Evolutionary conservation across 2,888 invertebrate species (phyloP), one percentile per base, ranked within the genome.

Genomic region (Acleris laterana): DNA sequence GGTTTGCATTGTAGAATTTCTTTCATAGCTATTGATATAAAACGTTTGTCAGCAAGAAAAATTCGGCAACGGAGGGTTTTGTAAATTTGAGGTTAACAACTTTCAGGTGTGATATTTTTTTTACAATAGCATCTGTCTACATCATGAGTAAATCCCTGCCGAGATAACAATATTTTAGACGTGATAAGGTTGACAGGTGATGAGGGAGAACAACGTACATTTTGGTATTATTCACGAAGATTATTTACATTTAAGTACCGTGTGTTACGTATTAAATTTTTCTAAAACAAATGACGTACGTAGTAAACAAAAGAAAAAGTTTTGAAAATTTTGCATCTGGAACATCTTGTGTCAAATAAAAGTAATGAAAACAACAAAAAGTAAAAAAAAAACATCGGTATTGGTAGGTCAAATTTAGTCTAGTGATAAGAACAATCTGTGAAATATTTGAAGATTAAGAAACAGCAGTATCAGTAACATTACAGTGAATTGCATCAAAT

Each of bases 161-260:
- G 38, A 51, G 61, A 61, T 61, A 61, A 63, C 17, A 16, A 28
- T 20, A 1, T 52, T 53, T 19, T 38, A 53, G 38, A 53, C 28
- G 17, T 28, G 58, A 63, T 63, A 63, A 52, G 52, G 20, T 3
- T 44, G 63, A 57, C 63, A 63, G 16, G 25, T 22, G 56, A n/a
- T n/a, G n/a, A n/a, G n/a, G n/a, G n/a, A 56, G 16, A 7, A 28
- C 9, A 46, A 52, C 11, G 1, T 49, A 49, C 19, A 3, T n/a
- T 16, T 17, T 42, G 56, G 42, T 62, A 7, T 17, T 62, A 49
- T 55, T 42, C 56, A 42, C 38, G 9, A 50, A 56, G 42, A 56
- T 50, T 56, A 42, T 56, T 62, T 62, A 25, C 38, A 46, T 46
- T 7, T 7, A n/a, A 13, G n/a, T 46, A 6, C 1, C 6, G 3